A percentile compares a stretch with the other conserved stretches of the same genome.
Conservation (phyloP, 2,113 vertebrate genomes). For the Diphyllodes magnificus region DNA sequence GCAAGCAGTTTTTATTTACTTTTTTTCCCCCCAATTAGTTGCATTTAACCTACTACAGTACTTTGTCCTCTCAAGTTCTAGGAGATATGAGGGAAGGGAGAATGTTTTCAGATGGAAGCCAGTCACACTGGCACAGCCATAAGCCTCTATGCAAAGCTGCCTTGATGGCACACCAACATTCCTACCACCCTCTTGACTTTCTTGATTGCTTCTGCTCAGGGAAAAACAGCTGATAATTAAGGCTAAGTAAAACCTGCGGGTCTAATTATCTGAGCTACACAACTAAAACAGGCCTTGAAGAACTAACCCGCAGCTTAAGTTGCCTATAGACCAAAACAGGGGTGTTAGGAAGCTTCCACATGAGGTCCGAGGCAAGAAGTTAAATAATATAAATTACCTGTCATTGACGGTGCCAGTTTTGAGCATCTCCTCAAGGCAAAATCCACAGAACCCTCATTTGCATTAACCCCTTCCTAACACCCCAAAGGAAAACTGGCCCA, state of each 20-base stretch:
- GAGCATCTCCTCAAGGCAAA: not conserved
- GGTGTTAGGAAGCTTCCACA: not conserved
- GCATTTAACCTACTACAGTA: not conserved
- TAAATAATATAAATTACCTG: not conserved
- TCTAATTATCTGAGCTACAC: not conserved
- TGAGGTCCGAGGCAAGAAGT: not conserved
- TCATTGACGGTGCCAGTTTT: not conserved
- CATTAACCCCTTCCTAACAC: not conserved
- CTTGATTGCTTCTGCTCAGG: not conserved
- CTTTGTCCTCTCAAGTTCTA: not conserved
- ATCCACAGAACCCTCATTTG: not conserved
- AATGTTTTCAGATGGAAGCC: not conserved
- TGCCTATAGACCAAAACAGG: not conserved
- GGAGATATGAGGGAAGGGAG: not conserved
- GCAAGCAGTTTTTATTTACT: not conserved
- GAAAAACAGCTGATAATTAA: not conserved
- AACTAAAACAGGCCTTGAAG: not conserved
- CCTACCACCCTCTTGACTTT: not conserved
- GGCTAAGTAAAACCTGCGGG: not conserved
- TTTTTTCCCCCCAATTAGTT: not conserved
- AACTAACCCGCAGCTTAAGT: not conserved
- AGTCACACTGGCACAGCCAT: not conserved
- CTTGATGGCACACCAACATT: not conserved
- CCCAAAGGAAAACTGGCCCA: not conserved
- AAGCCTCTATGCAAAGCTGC: not conserved